Base-by-base conservation (phyloP, 2,888 invertebrate genomes). In the Furcula furcula region DNA sequence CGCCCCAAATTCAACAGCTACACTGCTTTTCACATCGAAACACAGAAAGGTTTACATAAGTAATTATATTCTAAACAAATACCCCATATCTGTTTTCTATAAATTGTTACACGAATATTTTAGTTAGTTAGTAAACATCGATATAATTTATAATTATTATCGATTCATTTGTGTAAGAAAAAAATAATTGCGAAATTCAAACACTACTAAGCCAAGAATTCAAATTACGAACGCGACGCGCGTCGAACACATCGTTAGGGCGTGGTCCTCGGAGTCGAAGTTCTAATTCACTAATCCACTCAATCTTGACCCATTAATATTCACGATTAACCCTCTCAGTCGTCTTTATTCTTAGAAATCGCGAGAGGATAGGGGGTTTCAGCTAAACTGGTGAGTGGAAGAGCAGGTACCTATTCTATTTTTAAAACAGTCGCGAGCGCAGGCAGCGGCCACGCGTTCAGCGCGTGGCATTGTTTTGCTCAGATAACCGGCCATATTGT, bases 381-480 rank as follows among this genome's bases (percentile, higher is more conserved):
- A 19, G 18, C 38, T 65, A 60, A 32, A 44, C 39, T 78, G 69
- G 80, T 47, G 47, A 55, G 39, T 42, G n/a, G 13, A 14, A 14
- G 26, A 12, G 27, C 46, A 54, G 69, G 62, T 60, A 51, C 58
- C 48, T 48, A 60, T 72, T 77, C 83, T 87, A 85, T 87, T 84
- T 85, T 74, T 76, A 76, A 59, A 62, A 31, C 44, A 60, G 67
- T 63, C 66, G 74, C 46, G 62, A n/a, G n/a, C n/a, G n/a, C n/a
- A n/a, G n/a, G n/a, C 66, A 70, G 49, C 58, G 42, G 65, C 71
- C 85, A 86, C 85, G 87, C 86, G 80, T 50, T 30, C 35, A 14
- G 65, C 81, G 75, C 86, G 82, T 87, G 87, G 67, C 68, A 51
- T 76, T 87, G 86, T 87, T 87, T 85, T 86, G 85, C 69, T 79